Evolutionary conservation across 2,888 invertebrate species (phyloP).

Genomic region (Deroplatys truncata): DNA sequence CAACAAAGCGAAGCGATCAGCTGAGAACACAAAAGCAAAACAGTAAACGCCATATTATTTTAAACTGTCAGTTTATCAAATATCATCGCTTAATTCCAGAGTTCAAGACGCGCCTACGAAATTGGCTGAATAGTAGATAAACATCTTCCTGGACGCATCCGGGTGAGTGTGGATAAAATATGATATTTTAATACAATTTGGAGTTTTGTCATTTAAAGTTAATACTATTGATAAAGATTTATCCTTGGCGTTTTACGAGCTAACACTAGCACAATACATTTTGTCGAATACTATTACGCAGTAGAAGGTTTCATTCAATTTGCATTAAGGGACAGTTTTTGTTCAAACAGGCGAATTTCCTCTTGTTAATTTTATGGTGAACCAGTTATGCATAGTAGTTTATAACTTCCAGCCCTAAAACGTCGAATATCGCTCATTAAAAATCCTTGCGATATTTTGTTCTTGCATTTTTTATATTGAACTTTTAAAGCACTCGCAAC

Average conservation of each 20-base stretch:
- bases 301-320: too few relatives aligned
- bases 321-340: too few relatives aligned
- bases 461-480: too few relatives aligned
- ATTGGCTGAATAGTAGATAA: slow-evolving; percentile 13
- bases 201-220: not conserved
- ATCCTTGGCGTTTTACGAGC: not conserved
- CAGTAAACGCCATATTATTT: slow-evolving; percentile 18
- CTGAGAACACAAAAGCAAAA: slow-evolving; percentile 10
- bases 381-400: too few relatives aligned
- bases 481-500: too few relatives aligned
- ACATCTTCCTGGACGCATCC: slow-evolving; percentile 24
- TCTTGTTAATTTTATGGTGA: too few relatives aligned
- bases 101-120: not conserved
- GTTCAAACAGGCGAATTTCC: too few relatives aligned
- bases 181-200: not conserved
- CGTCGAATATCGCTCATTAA: too few relatives aligned
- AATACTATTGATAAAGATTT: not conserved
- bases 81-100: not conserved
- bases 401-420: too few relatives aligned
- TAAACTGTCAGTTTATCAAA: slow-evolving; percentile 15
- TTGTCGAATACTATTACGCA: too few relatives aligned
- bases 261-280: not conserved
- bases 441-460: too few relatives aligned
- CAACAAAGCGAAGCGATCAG: not conserved
- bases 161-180: slow-evolving; percentile 13